Conservation (phyloP, 2,888 invertebrate genomes). For the Ophraella communa region DNA sequence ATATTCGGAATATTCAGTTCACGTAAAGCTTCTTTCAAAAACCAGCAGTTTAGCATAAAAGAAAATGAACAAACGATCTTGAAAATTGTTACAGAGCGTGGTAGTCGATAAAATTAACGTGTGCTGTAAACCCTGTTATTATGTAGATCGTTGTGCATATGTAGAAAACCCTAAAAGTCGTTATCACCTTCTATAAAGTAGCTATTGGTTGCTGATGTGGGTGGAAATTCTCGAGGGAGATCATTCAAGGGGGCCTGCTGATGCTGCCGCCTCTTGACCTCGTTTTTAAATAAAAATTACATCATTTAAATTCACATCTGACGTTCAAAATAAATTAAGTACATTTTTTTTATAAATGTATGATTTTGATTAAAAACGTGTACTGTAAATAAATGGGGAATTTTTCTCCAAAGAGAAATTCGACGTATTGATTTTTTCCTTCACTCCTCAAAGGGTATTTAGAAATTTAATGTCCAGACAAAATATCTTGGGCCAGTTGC, state of each 20-base stretch:
- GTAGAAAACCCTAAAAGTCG: not conserved
- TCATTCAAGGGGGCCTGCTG: not conserved
- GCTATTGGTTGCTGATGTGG: not conserved
- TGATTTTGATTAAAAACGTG: not conserved
- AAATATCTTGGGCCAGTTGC: too few species aligned
- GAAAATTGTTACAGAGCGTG: not conserved
- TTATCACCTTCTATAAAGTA: slow-evolving; percentile 1
- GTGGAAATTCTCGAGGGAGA: not conserved
- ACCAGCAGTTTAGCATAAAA: not conserved
- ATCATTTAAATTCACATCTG: slow-evolving; percentile 1
- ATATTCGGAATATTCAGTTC: not conserved
- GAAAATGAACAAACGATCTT: not conserved
- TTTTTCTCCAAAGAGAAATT: not conserved
- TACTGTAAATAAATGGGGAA: not conserved
- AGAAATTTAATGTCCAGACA: not conserved
- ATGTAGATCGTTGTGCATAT: not conserved
- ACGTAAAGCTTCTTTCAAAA: not conserved
- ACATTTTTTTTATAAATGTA: not conserved
- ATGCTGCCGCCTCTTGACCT: not conserved
- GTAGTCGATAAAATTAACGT: slow-evolving; percentile 3
- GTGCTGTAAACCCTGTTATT: not conserved
- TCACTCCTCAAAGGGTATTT: not conserved
- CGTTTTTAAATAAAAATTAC: slow-evolving; percentile 8
- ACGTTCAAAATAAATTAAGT: not conserved
- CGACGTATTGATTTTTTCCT: not conserved